Conservation (phyloP, 2,888 invertebrate genomes). For the Branchipolynoe longqiensis region DNA sequence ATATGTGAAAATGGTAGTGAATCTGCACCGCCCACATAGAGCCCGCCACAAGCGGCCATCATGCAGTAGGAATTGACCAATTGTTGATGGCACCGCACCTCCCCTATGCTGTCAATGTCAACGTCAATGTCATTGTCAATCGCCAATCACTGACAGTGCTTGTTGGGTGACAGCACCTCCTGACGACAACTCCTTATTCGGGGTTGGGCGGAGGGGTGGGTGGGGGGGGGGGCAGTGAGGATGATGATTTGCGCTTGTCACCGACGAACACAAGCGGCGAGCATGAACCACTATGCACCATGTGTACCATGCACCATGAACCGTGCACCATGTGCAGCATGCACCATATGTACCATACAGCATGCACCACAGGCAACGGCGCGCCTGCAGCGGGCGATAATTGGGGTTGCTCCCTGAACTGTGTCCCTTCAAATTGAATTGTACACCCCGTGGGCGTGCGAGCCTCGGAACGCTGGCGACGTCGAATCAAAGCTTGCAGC, state of each 20-base stretch:
- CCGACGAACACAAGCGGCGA: too few species aligned
- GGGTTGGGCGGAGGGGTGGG: too few species aligned
- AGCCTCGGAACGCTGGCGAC: background rate
- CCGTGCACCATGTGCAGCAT: too few species aligned
- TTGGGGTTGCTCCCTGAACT: slow-evolving; percentile 47
- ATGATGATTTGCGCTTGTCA: slow-evolving; percentile 40
- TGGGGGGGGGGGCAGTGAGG: background rate
- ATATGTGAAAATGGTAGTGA: too few species aligned
- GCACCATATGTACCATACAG: too few species aligned
- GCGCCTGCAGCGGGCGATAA: slow-evolving; percentile 36
- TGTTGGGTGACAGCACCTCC: background rate
- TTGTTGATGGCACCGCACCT: too few species aligned
- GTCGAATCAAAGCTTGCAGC: slow-evolving; percentile 28
- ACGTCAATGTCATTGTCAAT: slow-evolving; percentile 17
- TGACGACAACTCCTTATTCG: slow-evolving; percentile 21
- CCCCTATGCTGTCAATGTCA: background rate
- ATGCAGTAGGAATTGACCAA: too few species aligned
- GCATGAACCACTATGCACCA: too few species aligned
- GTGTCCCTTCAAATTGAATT: slow-evolving; percentile 31
- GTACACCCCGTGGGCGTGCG: slow-evolving; percentile 6
- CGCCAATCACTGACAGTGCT: slow-evolving; percentile 48
- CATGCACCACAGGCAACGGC: background rate
- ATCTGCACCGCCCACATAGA: too few species aligned
- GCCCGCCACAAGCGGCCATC: too few species aligned
- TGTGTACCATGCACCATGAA: too few species aligned